Evolutionary conservation across 2,888 invertebrate genomes (phyloP).

Genomic region (Athetis lepigone): DNA sequence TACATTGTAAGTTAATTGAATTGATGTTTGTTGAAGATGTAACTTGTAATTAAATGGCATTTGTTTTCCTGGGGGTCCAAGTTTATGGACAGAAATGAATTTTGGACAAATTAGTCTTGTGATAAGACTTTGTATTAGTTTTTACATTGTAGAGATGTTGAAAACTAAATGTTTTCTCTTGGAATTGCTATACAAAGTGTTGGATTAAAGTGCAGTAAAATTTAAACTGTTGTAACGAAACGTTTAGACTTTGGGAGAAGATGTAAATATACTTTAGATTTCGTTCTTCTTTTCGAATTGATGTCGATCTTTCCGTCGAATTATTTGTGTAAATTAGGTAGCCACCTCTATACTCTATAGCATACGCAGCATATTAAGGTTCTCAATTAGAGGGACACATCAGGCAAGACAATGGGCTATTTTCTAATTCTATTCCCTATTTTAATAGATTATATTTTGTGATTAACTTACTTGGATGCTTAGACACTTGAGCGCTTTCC

Average conservation of each 20-base stretch:
- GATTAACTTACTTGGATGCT: no score
- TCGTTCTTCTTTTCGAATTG: no score
- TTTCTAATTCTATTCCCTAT: no score
- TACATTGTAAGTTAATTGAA: conserved; percentile 56
- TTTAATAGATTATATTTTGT: no score
- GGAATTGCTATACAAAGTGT: conserved; percentile 10
- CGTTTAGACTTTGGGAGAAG: neutral
- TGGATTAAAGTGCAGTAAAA: neutral
- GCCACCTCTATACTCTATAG: no score
- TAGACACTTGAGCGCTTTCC: no score
- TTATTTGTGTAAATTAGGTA: no score
- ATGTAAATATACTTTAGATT: neutral
- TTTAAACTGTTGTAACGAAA: neutral
- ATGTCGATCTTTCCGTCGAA: no score
- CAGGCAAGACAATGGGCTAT: no score
- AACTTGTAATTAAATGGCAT: conserved; percentile 48
- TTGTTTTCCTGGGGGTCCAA: conserved; percentile 29
- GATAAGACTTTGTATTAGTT: conserved; percentile 30
- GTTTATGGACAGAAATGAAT: conserved; percentile 29
- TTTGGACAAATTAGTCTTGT: conserved; percentile 35
- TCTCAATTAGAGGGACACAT: no score
- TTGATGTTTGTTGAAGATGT: conserved; percentile 31
- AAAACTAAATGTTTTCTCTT: conserved; percentile 1
- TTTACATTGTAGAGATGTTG: conserved; percentile 16
- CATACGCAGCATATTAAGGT: no score